These are phyloP conservation scores for Brachionus sp. DNA, from an alignment of 1,140 invertebrate genomes.

Conservation along the genomic window DNA sequence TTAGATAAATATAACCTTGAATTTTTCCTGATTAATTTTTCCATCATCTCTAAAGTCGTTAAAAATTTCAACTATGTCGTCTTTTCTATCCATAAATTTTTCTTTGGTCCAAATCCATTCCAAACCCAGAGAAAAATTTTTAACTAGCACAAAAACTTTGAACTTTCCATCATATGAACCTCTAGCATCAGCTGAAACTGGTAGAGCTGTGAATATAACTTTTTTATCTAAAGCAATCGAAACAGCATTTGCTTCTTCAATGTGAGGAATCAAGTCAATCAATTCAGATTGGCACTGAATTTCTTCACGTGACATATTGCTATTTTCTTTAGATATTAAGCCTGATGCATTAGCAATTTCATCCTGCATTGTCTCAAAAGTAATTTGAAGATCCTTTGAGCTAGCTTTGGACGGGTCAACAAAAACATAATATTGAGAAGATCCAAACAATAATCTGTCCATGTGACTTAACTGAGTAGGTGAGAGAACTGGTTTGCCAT, in stretches of 20 bases:
- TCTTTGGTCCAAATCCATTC: constrained; percentile 65
- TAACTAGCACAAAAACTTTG: constrained; percentile 62
- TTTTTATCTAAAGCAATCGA: constrained; percentile 64
- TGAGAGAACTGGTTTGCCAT: constrained; percentile 60
- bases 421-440: constrained; percentile 28
- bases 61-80: constrained; percentile 68
- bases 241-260: constrained; percentile 66
- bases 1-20: not conserved
- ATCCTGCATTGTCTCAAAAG: constrained; percentile 61
- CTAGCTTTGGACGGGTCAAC: constrained; percentile 15
- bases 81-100: constrained; percentile 65
- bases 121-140: constrained; percentile 62
- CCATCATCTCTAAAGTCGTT: constrained; percentile 63
- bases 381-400: constrained; percentile 49
- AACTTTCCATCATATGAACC: constrained; percentile 39
- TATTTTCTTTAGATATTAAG: constrained; percentile 53
- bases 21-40: constrained; percentile 48
- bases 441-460: constrained; percentile 60
- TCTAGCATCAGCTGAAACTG: constrained; percentile 64
- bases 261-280: constrained; percentile 63
- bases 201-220: constrained; percentile 65
- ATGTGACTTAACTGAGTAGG: constrained; percentile 63
- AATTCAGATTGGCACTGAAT: constrained; percentile 64
- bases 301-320: constrained; percentile 58
- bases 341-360: constrained; percentile 66